A percentile compares a stretch with the other conserved stretches of the same genome.
Conservation (phyloP, 1,140 invertebrate species). For the Helicoverpa armigera region DNA sequence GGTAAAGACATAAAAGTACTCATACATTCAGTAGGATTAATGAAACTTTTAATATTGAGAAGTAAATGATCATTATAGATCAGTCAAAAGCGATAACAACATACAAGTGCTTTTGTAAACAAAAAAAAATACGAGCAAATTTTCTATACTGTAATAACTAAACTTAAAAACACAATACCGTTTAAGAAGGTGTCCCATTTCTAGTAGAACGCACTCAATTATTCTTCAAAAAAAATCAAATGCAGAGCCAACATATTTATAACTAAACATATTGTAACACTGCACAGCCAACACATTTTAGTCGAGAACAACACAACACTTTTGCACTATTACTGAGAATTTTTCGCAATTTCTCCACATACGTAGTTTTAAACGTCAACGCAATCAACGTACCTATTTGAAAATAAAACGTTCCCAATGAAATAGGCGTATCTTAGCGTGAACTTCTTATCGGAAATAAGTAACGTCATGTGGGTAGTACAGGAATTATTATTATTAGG, state of each 20-base stretch:
- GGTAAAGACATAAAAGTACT: too few relatives aligned
- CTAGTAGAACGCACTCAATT: background rate
- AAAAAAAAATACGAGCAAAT: too few relatives aligned
- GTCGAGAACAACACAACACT: too few relatives aligned
- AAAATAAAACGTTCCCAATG: slow-evolving; percentile 11
- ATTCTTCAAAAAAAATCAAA: background rate
- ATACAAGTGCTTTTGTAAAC: background rate
- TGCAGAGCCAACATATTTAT: too few relatives aligned
- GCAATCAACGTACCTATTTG: background rate
- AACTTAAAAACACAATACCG: background rate
- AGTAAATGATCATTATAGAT: too few relatives aligned
- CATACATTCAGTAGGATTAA: too few relatives aligned
- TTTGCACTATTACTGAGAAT: too few relatives aligned
- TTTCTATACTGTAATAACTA: too few relatives aligned
- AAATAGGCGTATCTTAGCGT: slow-evolving; percentile 27
- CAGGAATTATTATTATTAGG: background rate
- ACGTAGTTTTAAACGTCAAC: slow-evolving; percentile 1
- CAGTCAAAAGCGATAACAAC: too few relatives aligned
- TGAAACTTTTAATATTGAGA: too few relatives aligned
- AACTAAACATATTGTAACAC: slow-evolving; percentile 3
- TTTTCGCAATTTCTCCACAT: too few relatives aligned
- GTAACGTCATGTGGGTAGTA: background rate
- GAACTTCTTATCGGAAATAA: slow-evolving; percentile 27
- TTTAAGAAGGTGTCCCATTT: slow-evolving; percentile 2
- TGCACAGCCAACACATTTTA: background rate